phyloP scores from a whole-genome alignment of 2,113 vertebrate species.

The Pterophyllum scalare region DNA sequence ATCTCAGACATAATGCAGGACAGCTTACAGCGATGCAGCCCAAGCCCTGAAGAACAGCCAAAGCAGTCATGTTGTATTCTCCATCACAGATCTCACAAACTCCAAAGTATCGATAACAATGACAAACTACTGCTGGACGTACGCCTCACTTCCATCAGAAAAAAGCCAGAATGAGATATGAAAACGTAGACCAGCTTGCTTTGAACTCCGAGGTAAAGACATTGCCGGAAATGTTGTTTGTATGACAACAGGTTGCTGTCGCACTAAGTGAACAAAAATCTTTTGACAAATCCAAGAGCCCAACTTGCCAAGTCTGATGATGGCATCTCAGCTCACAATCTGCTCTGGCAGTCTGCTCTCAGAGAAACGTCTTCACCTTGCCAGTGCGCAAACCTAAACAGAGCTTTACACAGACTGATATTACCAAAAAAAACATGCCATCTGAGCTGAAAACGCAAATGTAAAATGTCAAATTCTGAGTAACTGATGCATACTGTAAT shows the following conservation, averaged over 20 bases:
- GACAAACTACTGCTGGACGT: neutral
- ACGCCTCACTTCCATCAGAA: neutral
- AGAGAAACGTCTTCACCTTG: constrained; percentile 38
- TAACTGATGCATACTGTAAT: neutral
- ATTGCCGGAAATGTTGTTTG: neutral
- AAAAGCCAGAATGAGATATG: neutral
- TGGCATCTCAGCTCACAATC: constrained; percentile 69
- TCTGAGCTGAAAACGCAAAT: constrained; percentile 4
- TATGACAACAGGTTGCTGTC: constrained; percentile 40
- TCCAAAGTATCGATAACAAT: neutral
- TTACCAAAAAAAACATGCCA: neutral
- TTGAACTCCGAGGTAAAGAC: neutral
- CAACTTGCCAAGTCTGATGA: constrained; percentile 65
- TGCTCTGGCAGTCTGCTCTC: constrained; percentile 72
- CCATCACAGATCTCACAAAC: neutral
- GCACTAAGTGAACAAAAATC: constrained; percentile 63
- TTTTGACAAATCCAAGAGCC: constrained; percentile 66
- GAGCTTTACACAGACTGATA: neutral
- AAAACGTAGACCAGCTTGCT: neutral
- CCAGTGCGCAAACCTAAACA: constrained; percentile 33
- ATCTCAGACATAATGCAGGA: constrained; percentile 4
- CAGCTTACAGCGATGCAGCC: neutral
- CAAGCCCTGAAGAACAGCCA: neutral
- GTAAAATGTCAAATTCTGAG: neutral
- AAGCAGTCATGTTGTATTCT: neutral